Evolutionary conservation across 2,888 invertebrate genomes (phyloP).

Genomic region (Magallana nippona): DNA sequence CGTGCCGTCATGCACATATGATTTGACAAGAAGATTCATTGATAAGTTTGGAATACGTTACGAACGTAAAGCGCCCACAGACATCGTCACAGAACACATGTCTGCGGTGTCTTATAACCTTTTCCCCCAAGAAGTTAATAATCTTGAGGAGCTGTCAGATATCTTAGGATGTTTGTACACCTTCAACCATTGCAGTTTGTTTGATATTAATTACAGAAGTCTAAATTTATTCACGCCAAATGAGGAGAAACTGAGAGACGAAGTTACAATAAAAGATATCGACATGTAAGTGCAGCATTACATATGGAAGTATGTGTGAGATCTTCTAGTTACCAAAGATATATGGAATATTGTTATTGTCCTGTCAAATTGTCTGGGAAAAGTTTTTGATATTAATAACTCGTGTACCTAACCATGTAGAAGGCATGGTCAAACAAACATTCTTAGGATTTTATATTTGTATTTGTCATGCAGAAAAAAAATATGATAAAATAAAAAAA

Average conservation of each 20-base stretch:
- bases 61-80: neutral
- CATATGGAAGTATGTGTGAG: no score
- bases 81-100: slow-evolving; percentile 4
- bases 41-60: neutral
- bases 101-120: neutral
- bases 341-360: no score
- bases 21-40: neutral
- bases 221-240: neutral
- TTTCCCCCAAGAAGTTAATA: neutral
- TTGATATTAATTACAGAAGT: neutral
- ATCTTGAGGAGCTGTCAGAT: neutral
- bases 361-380: no score
- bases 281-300: neutral
- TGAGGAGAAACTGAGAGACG: neutral
- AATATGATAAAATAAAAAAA: no score
- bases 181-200: neutral
- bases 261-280: neutral
- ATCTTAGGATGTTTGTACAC: neutral
- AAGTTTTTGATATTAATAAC: no score
- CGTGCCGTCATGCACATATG: neutral
- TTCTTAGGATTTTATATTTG: no score
- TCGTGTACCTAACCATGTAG: no score
- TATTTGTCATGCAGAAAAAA: no score
- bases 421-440: no score
- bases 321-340: no score